A percentile compares a stretch with the other conserved stretches of the same genome.
Evolutionary conservation across 2,797 vertebrate species (phyloP).

Genomic region (Sciurus carolinensis): DNA sequence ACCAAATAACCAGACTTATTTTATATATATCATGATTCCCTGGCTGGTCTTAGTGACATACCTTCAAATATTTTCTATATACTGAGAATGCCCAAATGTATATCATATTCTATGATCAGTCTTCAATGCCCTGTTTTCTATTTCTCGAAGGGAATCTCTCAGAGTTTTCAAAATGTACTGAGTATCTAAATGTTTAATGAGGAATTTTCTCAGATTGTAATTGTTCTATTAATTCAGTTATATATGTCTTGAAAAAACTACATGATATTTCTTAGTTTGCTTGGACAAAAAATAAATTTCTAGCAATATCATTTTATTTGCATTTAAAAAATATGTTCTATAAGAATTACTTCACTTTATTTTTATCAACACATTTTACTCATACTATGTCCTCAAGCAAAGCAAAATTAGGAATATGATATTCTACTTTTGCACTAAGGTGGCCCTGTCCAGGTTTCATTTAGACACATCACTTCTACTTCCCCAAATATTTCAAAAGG

Average conservation of each 20-base stretch:
- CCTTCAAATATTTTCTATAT: not conserved
- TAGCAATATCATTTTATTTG: not conserved
- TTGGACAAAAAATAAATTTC: not conserved
- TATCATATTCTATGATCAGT: not conserved
- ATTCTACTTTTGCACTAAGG: constrained; percentile 55
- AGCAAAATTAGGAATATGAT: not conserved
- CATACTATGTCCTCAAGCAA: not conserved
- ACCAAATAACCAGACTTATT: not conserved
- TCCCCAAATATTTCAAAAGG: constrained; percentile 54
- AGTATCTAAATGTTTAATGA: not conserved
- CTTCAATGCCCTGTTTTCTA: no score
- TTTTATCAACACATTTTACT: not conserved
- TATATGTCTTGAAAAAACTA: not conserved
- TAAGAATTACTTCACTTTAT: not conserved
- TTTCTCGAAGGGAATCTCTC: not conserved
- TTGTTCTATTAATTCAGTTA: not conserved
- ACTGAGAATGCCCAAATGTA: not conserved
- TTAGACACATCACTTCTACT: constrained; percentile 59
- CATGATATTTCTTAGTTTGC: not conserved
- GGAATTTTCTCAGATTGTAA: not conserved
- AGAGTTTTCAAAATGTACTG: not conserved
- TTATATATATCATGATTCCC: not conserved
- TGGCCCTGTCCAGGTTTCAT: constrained; percentile 65
- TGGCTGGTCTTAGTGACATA: not conserved
- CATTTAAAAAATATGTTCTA: not conserved